phyloP scores from a whole-genome alignment of 2,888 invertebrate genomes.

The Elaeidobius kamerunicus region DNA sequence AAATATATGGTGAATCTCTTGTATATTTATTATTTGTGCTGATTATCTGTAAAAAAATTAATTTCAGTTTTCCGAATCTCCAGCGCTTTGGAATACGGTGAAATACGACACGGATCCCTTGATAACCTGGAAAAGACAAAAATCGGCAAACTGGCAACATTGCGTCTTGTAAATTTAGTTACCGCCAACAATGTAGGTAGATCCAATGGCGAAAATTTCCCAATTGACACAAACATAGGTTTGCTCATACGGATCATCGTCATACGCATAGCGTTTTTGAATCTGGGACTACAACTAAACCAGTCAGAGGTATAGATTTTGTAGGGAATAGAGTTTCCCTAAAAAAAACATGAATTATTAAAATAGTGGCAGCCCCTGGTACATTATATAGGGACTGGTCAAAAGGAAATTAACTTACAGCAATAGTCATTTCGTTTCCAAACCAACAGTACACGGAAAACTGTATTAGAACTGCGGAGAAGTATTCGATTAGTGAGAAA shows the following conservation, averaged over 20 bases:
- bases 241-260: conserved; percentile 37
- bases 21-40: no score
- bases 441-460: conserved; percentile 36
- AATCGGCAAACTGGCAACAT: neutral
- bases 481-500: conserved; percentile 35
- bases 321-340: conserved; percentile 31
- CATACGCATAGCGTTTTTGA: conserved; percentile 37
- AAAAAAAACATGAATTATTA: conserved; percentile 16
- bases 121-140: conserved; percentile 32
- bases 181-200: conserved; percentile 34
- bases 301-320: conserved; percentile 35
- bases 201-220: conserved; percentile 38
- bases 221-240: conserved; percentile 37
- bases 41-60: neutral
- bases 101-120: conserved; percentile 37
- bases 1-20: no score
- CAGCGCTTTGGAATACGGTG: conserved; percentile 30
- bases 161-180: conserved; percentile 14
- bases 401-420: conserved; percentile 31
- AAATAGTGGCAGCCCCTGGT: neutral
- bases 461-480: conserved; percentile 32
- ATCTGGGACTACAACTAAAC: conserved; percentile 34
- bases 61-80: conserved; percentile 3
- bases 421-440: conserved; percentile 37
- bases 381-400: neutral